Evolutionary conservation across 2,888 invertebrate genomes (phyloP).

Genomic region (Cheilosia soror): DNA sequence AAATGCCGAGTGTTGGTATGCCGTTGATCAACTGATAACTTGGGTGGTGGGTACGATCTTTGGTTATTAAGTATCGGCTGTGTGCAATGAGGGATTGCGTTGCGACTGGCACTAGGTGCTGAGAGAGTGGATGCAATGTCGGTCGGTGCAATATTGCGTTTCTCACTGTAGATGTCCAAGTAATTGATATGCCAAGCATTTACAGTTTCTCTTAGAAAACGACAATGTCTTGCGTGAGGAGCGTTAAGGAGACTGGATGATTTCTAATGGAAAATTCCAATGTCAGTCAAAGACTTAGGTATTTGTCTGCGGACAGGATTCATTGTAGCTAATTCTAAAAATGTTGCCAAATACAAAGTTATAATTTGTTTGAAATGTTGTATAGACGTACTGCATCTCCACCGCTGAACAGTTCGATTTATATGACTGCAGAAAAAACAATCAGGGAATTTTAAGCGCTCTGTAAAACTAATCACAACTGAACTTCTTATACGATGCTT

Average conservation of each 20-base stretch:
- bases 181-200: slow-evolving; percentile 65
- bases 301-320: not conserved
- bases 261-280: slow-evolving; percentile 33
- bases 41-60: slow-evolving; percentile 67
- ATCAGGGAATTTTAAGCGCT: too few relatives aligned
- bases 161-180: slow-evolving; percentile 24
- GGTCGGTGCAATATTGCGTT: slow-evolving; percentile 25
- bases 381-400: too few relatives aligned
- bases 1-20: slow-evolving; percentile 67
- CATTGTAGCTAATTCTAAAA: not conserved
- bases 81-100: slow-evolving; percentile 41
- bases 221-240: slow-evolving; percentile 35
- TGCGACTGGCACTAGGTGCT: slow-evolving; percentile 10
- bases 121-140: not conserved
- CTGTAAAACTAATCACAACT: too few relatives aligned
- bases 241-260: slow-evolving; percentile 7
- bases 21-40: slow-evolving; percentile 64
- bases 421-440: too few relatives aligned
- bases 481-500: too few relatives aligned
- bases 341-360: not conserved
- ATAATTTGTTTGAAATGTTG: not conserved
- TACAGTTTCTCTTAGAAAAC: slow-evolving; percentile 60
- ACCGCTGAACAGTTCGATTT: too few relatives aligned
- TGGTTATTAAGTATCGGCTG: slow-evolving; percentile 55
- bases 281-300: not conserved